Conservation (phyloP, 2,113 vertebrate species). For the Lontra canadensis region DNA sequence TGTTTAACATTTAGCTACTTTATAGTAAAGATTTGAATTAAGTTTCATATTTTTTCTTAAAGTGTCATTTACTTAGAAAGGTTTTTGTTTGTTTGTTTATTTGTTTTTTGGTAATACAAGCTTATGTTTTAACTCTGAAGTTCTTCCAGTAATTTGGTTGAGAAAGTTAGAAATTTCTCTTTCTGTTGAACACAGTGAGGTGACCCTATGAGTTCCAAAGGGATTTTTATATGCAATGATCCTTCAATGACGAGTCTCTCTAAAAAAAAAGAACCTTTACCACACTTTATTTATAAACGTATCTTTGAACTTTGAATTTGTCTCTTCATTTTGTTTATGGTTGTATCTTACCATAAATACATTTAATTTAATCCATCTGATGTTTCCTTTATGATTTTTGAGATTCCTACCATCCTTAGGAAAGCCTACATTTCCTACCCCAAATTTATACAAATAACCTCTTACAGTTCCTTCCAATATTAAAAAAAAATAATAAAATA, state of each 20-base stretch:
- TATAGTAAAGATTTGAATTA: not conserved
- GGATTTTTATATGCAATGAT: not conserved
- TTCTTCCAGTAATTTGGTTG: not conserved
- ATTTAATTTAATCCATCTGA: not conserved
- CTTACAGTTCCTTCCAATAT: not conserved
- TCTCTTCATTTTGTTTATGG: not conserved
- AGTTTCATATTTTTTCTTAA: not conserved
- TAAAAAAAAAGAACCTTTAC: not conserved
- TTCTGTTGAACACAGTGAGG: not conserved
- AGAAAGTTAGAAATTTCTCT: not conserved
- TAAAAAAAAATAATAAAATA: not conserved
- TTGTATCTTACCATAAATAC: not conserved
- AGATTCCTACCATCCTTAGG: not conserved
- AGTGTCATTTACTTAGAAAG: conserved; percentile 14
- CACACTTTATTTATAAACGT: not conserved
- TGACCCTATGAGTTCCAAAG: not conserved
- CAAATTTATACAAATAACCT: not conserved
- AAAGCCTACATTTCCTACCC: not conserved
- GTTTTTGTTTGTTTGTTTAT: not conserved
- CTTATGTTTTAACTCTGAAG: not conserved
- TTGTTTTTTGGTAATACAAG: not conserved
- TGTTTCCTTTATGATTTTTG: not conserved
- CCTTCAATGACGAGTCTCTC: not conserved
- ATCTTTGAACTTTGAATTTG: not conserved
- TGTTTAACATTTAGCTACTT: not conserved